A percentile compares a stretch with the other conserved stretches of the same genome.
phyloP scores from a whole-genome alignment of 2,888 invertebrate genomes.

The Lamproptera curius region DNA sequence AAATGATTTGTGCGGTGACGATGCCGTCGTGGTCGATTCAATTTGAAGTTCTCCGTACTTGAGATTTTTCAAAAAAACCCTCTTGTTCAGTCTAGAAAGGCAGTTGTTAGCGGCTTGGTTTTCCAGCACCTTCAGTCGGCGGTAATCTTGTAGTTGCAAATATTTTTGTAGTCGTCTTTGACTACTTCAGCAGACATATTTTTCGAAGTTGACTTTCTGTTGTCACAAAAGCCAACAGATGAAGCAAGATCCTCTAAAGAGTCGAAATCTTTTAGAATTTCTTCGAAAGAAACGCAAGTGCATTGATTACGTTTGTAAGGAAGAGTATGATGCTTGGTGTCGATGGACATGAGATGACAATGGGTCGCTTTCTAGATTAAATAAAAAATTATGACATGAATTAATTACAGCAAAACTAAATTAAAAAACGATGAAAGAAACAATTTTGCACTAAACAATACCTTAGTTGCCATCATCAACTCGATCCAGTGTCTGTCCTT shows the following conservation, averaged over 20 bases:
- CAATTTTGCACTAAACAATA: slow-evolving; percentile 48
- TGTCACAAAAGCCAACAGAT: slow-evolving; percentile 18
- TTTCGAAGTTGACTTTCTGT: no score
- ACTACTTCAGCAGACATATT: slow-evolving; percentile 14
- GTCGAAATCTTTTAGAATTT: slow-evolving; percentile 51
- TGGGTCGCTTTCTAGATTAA: slow-evolving; percentile 54
- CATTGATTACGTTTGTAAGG: slow-evolving; percentile 30
- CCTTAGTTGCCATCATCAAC: slow-evolving; percentile 94
- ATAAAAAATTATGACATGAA: slow-evolving; percentile 29
- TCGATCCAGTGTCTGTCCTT: slow-evolving; percentile 96
- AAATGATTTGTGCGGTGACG: slow-evolving; percentile 35
- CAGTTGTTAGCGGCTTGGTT: slow-evolving; percentile 33
- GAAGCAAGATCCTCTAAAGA: slow-evolving; percentile 28
- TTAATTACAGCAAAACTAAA: slow-evolving; percentile 3
- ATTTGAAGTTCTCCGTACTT: slow-evolving; percentile 47
- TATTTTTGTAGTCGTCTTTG: slow-evolving; percentile 29
- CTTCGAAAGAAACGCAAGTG: slow-evolving; percentile 38
- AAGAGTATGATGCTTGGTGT: slow-evolving; percentile 37
- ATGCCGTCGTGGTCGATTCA: slow-evolving; percentile 28
- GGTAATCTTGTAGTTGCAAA: slow-evolving; percentile 52
- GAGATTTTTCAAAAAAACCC: slow-evolving; percentile 52
- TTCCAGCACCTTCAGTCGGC: slow-evolving; percentile 51
- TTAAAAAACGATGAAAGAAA: neutral
- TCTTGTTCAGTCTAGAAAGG: slow-evolving; percentile 44
- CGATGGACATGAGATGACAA: slow-evolving; percentile 45